Evolutionary conservation across 2,888 invertebrate genomes (phyloP).

Genomic region (Conus canariensis): DNA sequence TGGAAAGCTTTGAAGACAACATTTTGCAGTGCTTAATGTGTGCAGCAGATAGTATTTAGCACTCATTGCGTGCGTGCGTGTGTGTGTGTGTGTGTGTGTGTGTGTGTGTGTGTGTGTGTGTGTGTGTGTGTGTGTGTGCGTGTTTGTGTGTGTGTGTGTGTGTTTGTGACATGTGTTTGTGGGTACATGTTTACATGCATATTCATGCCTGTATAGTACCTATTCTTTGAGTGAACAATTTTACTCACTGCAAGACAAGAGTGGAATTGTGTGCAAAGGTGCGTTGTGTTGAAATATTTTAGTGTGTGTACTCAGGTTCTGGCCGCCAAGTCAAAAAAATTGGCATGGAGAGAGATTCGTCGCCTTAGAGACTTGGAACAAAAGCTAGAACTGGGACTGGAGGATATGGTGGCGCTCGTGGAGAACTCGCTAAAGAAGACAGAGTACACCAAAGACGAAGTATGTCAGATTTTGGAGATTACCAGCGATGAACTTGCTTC

Average conservation of each 20-base stretch:
- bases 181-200: not conserved
- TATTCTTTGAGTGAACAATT: no score
- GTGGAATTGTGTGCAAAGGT: no score
- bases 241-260: no score
- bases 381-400: conserved; percentile 82
- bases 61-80: not conserved
- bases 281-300: no score
- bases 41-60: no score
- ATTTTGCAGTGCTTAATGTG: no score
- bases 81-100: conserved; percentile 21
- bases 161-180: not conserved
- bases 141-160: conserved; percentile 8
- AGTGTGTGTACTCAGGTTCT: conserved; percentile 81
- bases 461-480: conserved; percentile 76
- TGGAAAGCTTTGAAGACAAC: no score
- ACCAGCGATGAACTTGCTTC: conserved; percentile 84
- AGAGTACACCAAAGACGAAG: conserved; percentile 73
- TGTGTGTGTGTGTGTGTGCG: conserved; percentile 6
- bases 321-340: conserved; percentile 84
- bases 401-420: conserved; percentile 87
- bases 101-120: conserved; percentile 3
- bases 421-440: conserved; percentile 77
- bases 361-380: conserved; percentile 89
- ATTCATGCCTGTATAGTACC: no score
- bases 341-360: conserved; percentile 85